A percentile compares a stretch with the other conserved stretches of the same genome.
Conservation (phyloP, 2,888 invertebrate species). For the Raillietiella orientalis region DNA sequence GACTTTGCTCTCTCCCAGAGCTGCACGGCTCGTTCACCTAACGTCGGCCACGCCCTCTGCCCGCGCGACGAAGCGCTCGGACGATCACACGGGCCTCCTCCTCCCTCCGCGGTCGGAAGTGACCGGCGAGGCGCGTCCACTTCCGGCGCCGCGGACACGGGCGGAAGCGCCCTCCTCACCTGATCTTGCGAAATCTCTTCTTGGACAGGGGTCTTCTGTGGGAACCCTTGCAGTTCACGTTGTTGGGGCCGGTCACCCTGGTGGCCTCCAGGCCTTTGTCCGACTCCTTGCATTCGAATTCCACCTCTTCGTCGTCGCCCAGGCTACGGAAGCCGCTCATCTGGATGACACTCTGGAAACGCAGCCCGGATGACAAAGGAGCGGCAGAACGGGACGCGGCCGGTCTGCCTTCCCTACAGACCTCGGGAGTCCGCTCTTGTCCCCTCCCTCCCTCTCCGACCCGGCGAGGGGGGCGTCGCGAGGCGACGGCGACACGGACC, state of each 20-base stretch:
- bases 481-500: conserved; percentile 1
- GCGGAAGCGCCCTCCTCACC: no score
- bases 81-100: no score
- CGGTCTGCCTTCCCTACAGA: conserved; percentile 1
- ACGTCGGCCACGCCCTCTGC: no score
- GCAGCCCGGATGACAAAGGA: conserved; percentile 4
- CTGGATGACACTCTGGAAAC: conserved; percentile 50
- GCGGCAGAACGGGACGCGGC: not conserved
- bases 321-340: conserved; percentile 65
- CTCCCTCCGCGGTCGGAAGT: no score
- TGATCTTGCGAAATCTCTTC: conserved; percentile 51
- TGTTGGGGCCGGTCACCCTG: conserved; percentile 40
- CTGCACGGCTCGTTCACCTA: no score
- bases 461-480: not conserved
- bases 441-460: not conserved
- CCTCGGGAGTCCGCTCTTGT: not conserved
- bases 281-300: conserved; percentile 51
- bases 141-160: no score
- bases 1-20: no score
- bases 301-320: conserved; percentile 57
- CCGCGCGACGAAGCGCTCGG: no score
- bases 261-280: conserved; percentile 63
- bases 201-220: conserved; percentile 43
- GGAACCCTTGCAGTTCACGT: conserved; percentile 45
- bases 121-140: no score